These are phyloP conservation scores for Drosophila affinis DNA, from an alignment of 2,888 invertebrate species.

Conservation along the genomic window DNA sequence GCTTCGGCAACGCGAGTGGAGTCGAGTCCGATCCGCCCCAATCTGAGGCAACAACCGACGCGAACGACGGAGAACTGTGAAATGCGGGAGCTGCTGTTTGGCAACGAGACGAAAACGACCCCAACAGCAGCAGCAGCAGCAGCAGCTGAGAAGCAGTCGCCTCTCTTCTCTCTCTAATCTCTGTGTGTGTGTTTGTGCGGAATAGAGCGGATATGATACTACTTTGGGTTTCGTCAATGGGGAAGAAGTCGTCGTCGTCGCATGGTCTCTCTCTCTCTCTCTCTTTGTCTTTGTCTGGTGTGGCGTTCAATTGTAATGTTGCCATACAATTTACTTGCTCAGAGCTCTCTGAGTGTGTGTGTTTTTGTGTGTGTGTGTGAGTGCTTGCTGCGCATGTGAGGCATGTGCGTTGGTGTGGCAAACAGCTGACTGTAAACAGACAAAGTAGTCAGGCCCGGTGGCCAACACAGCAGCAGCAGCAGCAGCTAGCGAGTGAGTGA, in stretches of 20 bases:
- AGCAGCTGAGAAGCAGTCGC: conserved; percentile 36
- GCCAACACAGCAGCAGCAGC: conserved; percentile 16
- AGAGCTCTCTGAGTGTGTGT: neutral
- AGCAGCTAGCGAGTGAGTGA: neutral
- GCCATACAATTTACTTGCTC: conserved; percentile 34
- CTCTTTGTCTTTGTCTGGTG: conserved; percentile 18
- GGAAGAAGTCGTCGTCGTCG: conserved; percentile 10
- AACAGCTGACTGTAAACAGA: conserved; percentile 67
- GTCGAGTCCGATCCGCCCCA: conserved; percentile 6
- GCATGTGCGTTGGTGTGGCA: conserved; percentile 15
- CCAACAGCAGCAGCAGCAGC: conserved; percentile 10
- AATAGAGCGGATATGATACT: conserved; percentile 16
- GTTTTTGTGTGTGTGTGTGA: conserved; percentile 5
- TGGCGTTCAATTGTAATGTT: conserved; percentile 33
- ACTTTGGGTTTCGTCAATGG: conserved; percentile 39
- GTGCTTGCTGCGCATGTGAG: neutral
- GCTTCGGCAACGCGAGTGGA: conserved; percentile 36
- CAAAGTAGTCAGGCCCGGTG: conserved; percentile 31
- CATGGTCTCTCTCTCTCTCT: conserved; percentile 7
- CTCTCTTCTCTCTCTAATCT: conserved; percentile 1
- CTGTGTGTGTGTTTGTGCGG: neutral
- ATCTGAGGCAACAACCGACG: conserved; percentile 41
- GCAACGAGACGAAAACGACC: neutral
- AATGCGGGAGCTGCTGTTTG: conserved; percentile 36
- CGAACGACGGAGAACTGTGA: conserved; percentile 67